phyloP scores from a whole-genome alignment of 2,888 invertebrate species.

The Pemphredon lugubris region DNA sequence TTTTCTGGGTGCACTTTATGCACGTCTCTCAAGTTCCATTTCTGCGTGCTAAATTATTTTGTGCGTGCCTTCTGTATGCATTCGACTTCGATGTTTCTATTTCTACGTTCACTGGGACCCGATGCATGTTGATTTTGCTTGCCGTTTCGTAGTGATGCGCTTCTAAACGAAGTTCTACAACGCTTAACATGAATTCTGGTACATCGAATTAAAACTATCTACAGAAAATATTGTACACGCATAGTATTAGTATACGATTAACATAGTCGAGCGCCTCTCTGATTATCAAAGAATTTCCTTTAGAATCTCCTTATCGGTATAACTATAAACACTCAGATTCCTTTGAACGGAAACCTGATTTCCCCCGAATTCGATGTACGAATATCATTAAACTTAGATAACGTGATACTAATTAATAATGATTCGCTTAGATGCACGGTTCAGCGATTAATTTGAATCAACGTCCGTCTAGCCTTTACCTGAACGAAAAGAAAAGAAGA shows the following conservation, averaged over 20 bases:
- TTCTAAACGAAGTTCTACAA: not conserved
- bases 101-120: not conserved
- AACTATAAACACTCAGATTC: too few relatives aligned
- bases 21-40: not conserved
- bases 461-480: slow-evolving; percentile 1
- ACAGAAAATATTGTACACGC: too few relatives aligned
- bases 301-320: too few relatives aligned
- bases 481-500: not conserved
- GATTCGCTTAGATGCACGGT: not conserved
- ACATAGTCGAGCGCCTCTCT: too few relatives aligned
- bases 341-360: too few relatives aligned
- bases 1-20: not conserved
- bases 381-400: not conserved
- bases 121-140: not conserved
- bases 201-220: slow-evolving; percentile 1
- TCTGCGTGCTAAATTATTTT: not conserved
- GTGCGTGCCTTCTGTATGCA: not conserved
- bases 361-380: not conserved
- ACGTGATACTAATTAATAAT: not conserved
- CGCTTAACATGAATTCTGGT: not conserved
- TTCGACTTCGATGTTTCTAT: not conserved
- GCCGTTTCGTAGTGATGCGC: not conserved
- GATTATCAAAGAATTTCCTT: too few relatives aligned
- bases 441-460: not conserved
- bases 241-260: too few relatives aligned